These are phyloP conservation scores for Chiridota heheva DNA, from an alignment of 35 echinoderm and acorn worm genomes.

Conservation along the genomic window DNA sequence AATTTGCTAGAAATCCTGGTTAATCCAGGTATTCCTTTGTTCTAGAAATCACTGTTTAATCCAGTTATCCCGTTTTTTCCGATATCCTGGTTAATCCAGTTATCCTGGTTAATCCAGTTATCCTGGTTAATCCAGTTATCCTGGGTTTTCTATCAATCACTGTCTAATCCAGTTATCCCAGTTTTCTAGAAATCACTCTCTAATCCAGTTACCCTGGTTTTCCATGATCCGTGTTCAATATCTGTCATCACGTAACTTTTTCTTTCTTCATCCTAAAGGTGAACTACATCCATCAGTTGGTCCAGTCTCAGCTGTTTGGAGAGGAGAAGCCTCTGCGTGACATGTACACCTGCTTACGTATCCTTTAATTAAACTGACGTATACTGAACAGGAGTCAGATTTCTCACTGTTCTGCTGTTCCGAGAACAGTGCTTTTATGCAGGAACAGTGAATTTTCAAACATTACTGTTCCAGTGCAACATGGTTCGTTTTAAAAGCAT, in stretches of 20 bases:
- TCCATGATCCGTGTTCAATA: too few species aligned
- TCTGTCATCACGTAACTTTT: too few species aligned
- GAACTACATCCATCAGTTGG: conserved; percentile 91
- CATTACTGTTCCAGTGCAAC: too few species aligned
- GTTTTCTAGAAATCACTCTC: too few species aligned
- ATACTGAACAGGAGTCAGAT: not conserved
- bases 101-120: not conserved
- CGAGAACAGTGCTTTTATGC: not conserved
- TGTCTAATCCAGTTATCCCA: too few species aligned
- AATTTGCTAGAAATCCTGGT: too few species aligned
- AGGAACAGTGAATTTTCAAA: too few species aligned
- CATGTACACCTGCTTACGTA: conserved; percentile 95
- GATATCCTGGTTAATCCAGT: not conserved
- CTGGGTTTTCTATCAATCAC: too few species aligned
- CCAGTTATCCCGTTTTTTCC: not conserved
- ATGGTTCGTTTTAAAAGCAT: not conserved
- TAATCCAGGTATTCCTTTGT: not conserved
- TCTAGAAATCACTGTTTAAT: not conserved
- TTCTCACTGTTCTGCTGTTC: too few species aligned
- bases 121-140: not conserved
- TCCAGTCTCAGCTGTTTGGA: conserved; percentile 83
- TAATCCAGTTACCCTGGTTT: too few species aligned
- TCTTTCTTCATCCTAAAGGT: conserved; percentile 51
- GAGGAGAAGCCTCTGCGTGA: conserved; percentile 87
- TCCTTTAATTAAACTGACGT: conserved; percentile 55